phyloP scores from a whole-genome alignment of 2,797 vertebrate genomes.

The Halcyon leucocephala region DNA sequence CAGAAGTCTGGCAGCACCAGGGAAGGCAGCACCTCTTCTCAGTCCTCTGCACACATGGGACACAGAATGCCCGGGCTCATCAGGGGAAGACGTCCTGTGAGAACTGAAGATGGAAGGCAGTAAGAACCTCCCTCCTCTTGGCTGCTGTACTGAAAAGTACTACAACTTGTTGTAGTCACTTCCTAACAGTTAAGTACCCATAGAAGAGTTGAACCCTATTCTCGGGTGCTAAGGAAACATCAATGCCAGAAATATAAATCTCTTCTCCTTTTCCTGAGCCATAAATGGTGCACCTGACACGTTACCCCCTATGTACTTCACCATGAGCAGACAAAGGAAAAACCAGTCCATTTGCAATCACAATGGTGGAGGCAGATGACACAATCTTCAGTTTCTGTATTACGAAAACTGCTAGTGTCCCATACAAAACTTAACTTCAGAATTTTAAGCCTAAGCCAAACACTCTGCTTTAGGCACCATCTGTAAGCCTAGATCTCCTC shows the following conservation, averaged over 20 bases:
- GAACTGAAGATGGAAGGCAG: not conserved
- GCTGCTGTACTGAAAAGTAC: not conserved
- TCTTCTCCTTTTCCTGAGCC: not conserved
- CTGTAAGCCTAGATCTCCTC: not conserved
- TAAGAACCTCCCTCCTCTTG: not conserved
- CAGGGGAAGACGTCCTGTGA: not conserved
- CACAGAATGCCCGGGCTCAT: not conserved
- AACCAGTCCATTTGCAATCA: not conserved
- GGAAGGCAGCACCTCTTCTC: not conserved
- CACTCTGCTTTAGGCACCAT: not conserved
- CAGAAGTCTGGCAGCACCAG: not conserved
- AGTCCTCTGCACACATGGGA: accelerated
- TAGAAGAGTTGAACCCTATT: not conserved
- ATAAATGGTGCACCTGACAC: not conserved
- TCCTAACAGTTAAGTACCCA: not conserved
- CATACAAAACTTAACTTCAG: not conserved
- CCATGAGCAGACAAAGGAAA: not conserved
- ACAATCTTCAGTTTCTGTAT: not conserved
- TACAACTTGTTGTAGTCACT: not conserved
- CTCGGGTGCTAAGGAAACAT: not conserved
- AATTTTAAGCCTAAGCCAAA: not conserved
- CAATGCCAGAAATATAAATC: accelerated
- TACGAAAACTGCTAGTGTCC: not conserved
- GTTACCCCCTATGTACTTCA: accelerated
- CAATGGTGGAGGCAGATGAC: not conserved